These are phyloP conservation scores for Trachops cirrhosus DNA, from an alignment of 2,797 vertebrate species.

Conservation along the genomic window DNA sequence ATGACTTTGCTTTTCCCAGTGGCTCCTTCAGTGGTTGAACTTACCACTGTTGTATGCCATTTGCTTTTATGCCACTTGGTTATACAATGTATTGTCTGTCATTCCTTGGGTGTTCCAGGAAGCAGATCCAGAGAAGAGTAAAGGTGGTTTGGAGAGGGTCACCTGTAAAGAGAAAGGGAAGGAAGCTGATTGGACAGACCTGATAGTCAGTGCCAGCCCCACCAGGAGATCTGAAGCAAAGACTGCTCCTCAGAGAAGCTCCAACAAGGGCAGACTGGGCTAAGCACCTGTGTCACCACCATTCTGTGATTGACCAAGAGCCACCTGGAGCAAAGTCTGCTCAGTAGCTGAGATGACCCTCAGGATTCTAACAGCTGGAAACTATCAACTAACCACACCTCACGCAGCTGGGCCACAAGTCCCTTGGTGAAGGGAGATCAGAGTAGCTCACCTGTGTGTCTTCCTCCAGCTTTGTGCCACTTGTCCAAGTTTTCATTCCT, in stretches of 20 bases:
- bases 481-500: not conserved
- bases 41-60: not conserved
- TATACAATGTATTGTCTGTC: not conserved
- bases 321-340: not conserved
- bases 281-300: not conserved
- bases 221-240: not conserved
- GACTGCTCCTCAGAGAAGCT: not conserved
- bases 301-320: not conserved
- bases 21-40: not conserved
- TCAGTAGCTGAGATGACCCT: not conserved
- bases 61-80: not conserved
- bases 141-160: not conserved
- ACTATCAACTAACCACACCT: not conserved
- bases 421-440: not conserved
- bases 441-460: not conserved
- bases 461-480: not conserved
- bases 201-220: not conserved
- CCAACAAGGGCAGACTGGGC: accelerated
- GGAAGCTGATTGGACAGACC: not conserved
- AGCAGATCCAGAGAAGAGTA: not conserved
- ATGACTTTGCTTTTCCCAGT: not conserved
- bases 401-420: not conserved
- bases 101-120: not conserved
- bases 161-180: not conserved
- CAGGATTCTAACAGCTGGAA: not conserved